Evolutionary conservation across 1,140 invertebrate genomes (phyloP), one percentile per base, ranked within the genome.

Genomic region (Liolophura sinensis): DNA sequence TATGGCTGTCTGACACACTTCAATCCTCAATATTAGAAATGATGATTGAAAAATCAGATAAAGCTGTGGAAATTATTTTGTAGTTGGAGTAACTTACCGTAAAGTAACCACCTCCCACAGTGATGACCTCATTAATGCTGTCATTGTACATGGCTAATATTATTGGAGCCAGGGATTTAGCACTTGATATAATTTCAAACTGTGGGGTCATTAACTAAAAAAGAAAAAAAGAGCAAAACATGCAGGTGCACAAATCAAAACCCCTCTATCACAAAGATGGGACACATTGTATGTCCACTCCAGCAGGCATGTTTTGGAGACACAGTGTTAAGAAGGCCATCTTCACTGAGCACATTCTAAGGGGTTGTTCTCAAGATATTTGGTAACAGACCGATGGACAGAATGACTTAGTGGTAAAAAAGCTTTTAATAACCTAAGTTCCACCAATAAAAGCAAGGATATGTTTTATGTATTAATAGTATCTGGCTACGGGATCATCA

Each of bases 161-260:
- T 15, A 84, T 77, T 1, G 66, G 68, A 27, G 70, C 71, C 14
- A 74, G 73, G 46, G 76, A 71, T 64, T 68, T 71, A 5, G 77
- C 72, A 57, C 79, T 75, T 7, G 81, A 82, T 40, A 72, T 68
- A n/a, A 82, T 76, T 56, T 79, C 78, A 73, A 82, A 80, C 1
- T 74, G 68, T 31, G 57, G 62, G 64, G 68, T 65, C 75, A 82
- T 75, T 62, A 84, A 64, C 82, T 82, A 69, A 49, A 78, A 73
- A 60, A 52, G 47, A 61, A 25, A 69, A 22, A 58, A 46, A 60
- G 52, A 24, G 66, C 6, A 25, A 18, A 64, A 24, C n/a, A 25
- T 67, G 20, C 15, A n/a, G n/a, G 16, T 61, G 11, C 49, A 25
- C 18, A 11, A n/a, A 14, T 59, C 9, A 59, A 59, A 1, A 22